These are phyloP conservation scores for Diploptera punctata DNA, from an alignment of 2,888 invertebrate species.

Conservation along the genomic window DNA sequence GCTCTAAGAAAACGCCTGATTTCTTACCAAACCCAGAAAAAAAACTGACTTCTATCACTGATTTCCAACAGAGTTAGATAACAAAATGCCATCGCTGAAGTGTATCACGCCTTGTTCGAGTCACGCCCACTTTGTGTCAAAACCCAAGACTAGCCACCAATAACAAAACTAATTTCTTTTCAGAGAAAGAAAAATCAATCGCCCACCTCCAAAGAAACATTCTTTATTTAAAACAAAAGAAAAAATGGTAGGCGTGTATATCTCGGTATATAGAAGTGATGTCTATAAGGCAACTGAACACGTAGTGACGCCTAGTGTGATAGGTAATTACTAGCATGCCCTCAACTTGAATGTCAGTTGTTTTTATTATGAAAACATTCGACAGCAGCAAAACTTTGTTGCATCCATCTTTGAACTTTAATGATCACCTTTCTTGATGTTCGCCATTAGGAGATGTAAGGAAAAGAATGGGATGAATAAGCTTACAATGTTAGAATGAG, in stretches of 20 bases:
- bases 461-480: not conserved
- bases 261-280: not conserved
- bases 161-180: constrained; percentile 23
- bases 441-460: constrained; percentile 24
- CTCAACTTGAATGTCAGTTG: constrained; percentile 12
- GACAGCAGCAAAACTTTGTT: constrained; percentile 30
- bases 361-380: constrained; percentile 39
- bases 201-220: not conserved
- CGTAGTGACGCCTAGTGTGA: constrained; percentile 15
- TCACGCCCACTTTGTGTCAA: not conserved
- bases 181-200: not conserved
- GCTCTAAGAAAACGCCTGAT: too few relatives aligned
- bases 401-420: constrained; percentile 38
- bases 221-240: not conserved
- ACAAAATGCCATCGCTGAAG: not conserved
- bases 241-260: constrained; percentile 5
- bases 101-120: not conserved
- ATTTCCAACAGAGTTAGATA: not conserved
- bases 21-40: too few relatives aligned
- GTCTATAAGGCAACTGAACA: constrained; percentile 9
- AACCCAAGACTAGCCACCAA: constrained; percentile 3
- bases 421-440: constrained; percentile 38
- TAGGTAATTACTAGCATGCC: constrained; percentile 15
- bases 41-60: not conserved
- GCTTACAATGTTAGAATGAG: not conserved